phyloP scores from a whole-genome alignment of 2,797 vertebrate genomes.

The Spatula clypeata region DNA sequence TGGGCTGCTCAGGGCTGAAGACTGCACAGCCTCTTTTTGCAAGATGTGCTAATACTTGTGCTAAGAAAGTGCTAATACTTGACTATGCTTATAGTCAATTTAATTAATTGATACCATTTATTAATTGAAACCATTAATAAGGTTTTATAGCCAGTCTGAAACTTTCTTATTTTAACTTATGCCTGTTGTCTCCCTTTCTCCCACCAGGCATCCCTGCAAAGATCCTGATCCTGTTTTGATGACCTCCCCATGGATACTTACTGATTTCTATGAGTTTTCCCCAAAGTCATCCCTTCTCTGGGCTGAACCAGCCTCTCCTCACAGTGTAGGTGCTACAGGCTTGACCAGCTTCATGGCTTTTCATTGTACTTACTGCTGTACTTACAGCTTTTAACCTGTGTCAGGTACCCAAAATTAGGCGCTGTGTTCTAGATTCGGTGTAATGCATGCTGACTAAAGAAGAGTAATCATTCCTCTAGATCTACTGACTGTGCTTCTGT shows the following conservation, averaged over 20 bases:
- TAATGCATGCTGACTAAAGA: neutral
- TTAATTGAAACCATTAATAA: neutral
- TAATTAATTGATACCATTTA: too few relatives aligned
- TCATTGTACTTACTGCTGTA: neutral
- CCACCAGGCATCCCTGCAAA: neutral
- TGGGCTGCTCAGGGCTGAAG: neutral
- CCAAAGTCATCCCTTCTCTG: neutral
- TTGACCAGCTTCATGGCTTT: neutral
- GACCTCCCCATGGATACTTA: neutral
- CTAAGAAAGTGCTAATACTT: neutral
- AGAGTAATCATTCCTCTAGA: neutral
- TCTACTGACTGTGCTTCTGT: neutral
- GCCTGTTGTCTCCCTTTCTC: neutral
- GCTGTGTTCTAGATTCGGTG: neutral
- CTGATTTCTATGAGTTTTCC: rapidly evolving
- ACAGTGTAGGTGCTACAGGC: neutral
- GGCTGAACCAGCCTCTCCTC: neutral
- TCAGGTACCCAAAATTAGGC: neutral
- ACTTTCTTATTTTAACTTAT: neutral
- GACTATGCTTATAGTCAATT: neutral
- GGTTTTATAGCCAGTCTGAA: neutral
- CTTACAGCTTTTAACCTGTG: neutral
- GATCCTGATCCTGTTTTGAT: neutral
- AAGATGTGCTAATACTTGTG: neutral
- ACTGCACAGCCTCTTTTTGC: neutral